Base-by-base conservation (phyloP, 2,113 vertebrate species). In the Gyps fulvus region DNA sequence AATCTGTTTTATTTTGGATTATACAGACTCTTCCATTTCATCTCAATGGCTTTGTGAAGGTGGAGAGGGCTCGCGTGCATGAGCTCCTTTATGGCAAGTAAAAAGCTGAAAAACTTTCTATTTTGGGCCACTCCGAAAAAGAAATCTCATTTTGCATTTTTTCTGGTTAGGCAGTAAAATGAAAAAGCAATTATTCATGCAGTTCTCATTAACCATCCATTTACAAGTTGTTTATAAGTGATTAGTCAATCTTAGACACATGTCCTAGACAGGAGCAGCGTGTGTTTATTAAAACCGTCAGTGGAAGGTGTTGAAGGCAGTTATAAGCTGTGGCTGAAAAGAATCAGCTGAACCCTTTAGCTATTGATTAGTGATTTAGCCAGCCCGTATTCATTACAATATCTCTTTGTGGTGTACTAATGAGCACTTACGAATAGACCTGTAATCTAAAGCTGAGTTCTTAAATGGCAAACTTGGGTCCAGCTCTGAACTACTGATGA, bases 131-230 rank as follows among this genome's bases (percentile, higher is more conserved):
- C 25, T 85, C 65, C 0, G 1, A 16, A 36, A 73, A 66, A 85
- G 40, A 94, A 90, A 94, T 58, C 81, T 77, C 78, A 90, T 86
- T 94, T 66, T 79, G 49, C 47, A 40, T 78, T 85, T 85, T 62
- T 13, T 23, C 84, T 65, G 82, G 88, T 94, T 88, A 83, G 93
- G 49, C 82, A 94, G 90, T 49, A 58, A 90, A 96, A 96, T 58
- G 74, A 92, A 95, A 94, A 93, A 73, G 93, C 95, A 92, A 96
- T 95, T 96, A 96, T 93, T 96, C 93, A 93, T 85, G 92, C 87
- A 34, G 89, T 11, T 85, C 95, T 95, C 93, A 97, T 95, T 95
- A 95, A 89, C 69, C 94, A 89, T 87, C 87, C 93, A 69, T 94
- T 95, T 93, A n/a, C 93, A 61, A 76, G 93, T 69, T 91, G 94